phyloP scores from a whole-genome alignment of 2,797 vertebrate genomes.

The Rhinichthys osculus region DNA sequence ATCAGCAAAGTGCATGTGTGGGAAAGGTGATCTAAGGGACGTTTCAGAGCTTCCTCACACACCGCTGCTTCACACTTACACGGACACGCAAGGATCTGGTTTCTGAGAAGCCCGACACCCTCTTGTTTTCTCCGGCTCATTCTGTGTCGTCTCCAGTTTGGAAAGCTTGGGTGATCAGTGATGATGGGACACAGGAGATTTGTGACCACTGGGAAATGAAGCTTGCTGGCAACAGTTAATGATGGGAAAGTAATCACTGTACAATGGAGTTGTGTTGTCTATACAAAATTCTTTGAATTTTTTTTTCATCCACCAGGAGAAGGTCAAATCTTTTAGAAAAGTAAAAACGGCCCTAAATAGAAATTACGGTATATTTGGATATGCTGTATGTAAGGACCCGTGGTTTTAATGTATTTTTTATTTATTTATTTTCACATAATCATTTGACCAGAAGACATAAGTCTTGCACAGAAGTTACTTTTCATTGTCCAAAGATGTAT shows the following conservation, averaged over 20 bases:
- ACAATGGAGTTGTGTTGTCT: too few species aligned
- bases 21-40: constrained; percentile 41
- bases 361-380: neutral
- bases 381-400: neutral
- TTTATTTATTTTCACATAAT: too few species aligned
- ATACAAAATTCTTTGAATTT: too few species aligned
- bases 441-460: too few species aligned
- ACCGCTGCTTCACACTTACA: constrained; percentile 4
- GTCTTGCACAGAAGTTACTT: too few species aligned
- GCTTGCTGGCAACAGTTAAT: neutral
- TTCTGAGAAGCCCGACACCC: constrained; percentile 38
- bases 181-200: neutral
- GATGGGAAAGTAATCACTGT: neutral
- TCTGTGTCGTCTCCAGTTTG: constrained; percentile 14
- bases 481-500: too few species aligned
- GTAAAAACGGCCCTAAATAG: neutral
- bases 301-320: neutral
- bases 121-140: constrained; percentile 16
- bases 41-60: constrained; percentile 14
- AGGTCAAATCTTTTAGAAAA: neutral
- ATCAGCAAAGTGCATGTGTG: constrained; percentile 14
- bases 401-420: neutral
- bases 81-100: constrained; percentile 14
- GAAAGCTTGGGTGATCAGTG: neutral
- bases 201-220: neutral